Evolutionary conservation across 2,113 vertebrate genomes (phyloP).

Genomic region (Chauna torquata): DNA sequence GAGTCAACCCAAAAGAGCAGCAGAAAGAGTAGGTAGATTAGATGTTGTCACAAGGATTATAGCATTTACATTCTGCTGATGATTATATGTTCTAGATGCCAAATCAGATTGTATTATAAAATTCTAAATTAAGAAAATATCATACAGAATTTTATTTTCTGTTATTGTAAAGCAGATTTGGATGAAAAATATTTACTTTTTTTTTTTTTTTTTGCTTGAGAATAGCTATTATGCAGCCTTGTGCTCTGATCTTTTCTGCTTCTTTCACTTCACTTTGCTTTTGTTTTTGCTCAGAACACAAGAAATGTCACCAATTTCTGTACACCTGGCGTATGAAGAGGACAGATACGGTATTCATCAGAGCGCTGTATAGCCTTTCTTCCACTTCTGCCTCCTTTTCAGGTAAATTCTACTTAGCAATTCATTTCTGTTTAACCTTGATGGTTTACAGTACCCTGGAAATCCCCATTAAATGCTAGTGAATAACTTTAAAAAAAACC

Average conservation of each 20-base stretch:
- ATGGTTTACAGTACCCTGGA: background rate
- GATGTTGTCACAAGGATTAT: background rate
- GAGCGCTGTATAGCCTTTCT: background rate
- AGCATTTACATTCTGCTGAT: slow-evolving; percentile 31
- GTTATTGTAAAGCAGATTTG: background rate
- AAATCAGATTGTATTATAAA: background rate
- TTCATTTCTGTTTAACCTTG: background rate
- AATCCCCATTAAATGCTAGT: background rate
- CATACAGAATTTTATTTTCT: background rate
- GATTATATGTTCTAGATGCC: slow-evolving; percentile 26
- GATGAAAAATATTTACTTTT: background rate
- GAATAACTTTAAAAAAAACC: background rate
- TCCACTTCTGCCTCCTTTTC: background rate
- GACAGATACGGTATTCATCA: background rate
- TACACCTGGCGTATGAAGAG: background rate
- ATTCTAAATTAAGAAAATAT: slow-evolving; percentile 38
- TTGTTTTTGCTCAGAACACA: slow-evolving; percentile 9
- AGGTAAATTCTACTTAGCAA: background rate
- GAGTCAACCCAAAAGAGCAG: slow-evolving; percentile 3
- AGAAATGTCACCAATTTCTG: background rate
- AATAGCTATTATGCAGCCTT: background rate
- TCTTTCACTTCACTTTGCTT: background rate
- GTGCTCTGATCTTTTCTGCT: background rate
- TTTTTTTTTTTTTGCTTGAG: background rate
- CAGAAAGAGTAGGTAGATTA: slow-evolving; percentile 11